Conservation (phyloP, 2,113 vertebrate species). For the Elaphurus davidianus region DNA sequence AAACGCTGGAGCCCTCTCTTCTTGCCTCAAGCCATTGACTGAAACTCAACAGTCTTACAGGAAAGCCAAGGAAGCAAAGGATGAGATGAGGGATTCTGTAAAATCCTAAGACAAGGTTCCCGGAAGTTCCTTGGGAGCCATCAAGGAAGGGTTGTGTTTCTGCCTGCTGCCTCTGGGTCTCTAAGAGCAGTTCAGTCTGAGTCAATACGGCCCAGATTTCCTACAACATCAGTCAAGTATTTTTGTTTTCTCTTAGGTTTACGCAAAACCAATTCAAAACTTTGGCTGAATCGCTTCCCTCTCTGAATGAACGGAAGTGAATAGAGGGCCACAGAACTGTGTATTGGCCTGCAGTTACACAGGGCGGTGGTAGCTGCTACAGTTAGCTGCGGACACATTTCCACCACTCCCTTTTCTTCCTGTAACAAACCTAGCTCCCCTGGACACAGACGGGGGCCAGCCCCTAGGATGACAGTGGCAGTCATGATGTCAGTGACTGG, state of each 20-base stretch:
- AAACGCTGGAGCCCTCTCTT: background rate
- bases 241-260: background rate
- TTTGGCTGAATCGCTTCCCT: background rate
- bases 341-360: fast-evolving
- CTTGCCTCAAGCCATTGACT: background rate
- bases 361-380: fast-evolving
- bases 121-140: background rate
- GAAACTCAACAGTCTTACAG: background rate
- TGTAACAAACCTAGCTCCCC: background rate
- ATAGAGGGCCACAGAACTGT: background rate
- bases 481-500: background rate
- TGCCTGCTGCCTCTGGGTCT: background rate
- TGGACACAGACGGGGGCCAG: fast-evolving
- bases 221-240: fast-evolving
- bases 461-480: background rate
- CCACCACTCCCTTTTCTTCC: background rate
- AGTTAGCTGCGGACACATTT: fast-evolving
- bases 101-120: background rate
- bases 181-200: background rate
- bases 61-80: background rate
- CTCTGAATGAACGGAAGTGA: background rate
- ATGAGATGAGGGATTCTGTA: fast-evolving
- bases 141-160: fast-evolving
- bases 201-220: background rate
- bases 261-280: background rate